Evolutionary conservation across 2,888 invertebrate genomes (phyloP).

Genomic region (Trisateles emortualis): DNA sequence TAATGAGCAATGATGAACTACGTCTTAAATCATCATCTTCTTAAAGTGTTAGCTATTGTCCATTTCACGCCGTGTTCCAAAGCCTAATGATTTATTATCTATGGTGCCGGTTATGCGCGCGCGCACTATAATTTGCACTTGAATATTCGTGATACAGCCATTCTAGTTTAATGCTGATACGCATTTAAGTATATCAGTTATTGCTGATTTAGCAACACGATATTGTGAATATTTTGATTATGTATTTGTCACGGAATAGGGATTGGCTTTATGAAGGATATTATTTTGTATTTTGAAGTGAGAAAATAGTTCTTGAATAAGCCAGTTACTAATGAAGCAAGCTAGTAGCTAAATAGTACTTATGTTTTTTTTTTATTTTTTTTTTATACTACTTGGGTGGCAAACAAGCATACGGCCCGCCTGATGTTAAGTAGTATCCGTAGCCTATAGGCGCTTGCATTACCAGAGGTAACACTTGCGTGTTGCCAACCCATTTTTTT

Average conservation of each 20-base stretch:
- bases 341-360: no score
- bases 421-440: no score
- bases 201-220: conserved; percentile 42
- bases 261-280: neutral
- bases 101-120: conserved; percentile 39
- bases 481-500: no score
- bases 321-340: no score
- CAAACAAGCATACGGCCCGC: no score
- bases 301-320: neutral
- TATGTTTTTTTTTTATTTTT: no score
- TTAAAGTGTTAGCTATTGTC: conserved; percentile 32
- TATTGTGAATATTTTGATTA: conserved; percentile 41
- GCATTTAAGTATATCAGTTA: conserved; percentile 47
- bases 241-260: neutral
- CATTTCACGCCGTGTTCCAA: conserved; percentile 30
- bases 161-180: conserved; percentile 56
- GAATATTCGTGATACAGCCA: conserved; percentile 61
- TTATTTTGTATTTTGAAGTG: neutral
- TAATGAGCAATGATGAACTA: neutral
- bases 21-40: conserved; percentile 7
- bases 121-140: conserved; percentile 48
- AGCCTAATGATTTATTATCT: conserved; percentile 55
- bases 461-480: no score
- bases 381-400: no score
- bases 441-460: no score